A percentile compares a stretch with the other conserved stretches of the same genome.
Conservation (phyloP, 2,113 vertebrate genomes). For the Macquaria australasica region DNA sequence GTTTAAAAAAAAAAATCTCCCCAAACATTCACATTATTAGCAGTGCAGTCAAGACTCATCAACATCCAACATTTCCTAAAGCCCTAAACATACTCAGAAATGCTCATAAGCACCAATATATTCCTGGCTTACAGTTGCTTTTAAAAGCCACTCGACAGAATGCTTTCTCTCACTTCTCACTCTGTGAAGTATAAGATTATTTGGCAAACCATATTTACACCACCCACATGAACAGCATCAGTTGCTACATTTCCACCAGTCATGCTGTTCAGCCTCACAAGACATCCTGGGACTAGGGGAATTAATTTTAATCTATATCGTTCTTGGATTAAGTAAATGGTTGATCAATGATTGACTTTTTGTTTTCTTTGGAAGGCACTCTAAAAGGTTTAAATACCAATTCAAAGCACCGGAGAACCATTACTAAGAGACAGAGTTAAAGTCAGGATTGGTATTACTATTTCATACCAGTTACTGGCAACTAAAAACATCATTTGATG, state of each 20-base stretch:
- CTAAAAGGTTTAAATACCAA: neutral
- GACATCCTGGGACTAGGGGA: conserved; percentile 20
- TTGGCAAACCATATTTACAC: conserved; percentile 59
- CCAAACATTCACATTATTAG: conserved; percentile 5
- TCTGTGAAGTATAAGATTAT: conserved; percentile 58
- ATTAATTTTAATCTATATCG: conserved; percentile 11
- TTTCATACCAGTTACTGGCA: neutral
- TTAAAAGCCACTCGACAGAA: conserved; percentile 39
- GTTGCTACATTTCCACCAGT: conserved; percentile 55
- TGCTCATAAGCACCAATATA: neutral
- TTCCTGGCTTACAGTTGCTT: conserved; percentile 7
- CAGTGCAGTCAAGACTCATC: neutral
- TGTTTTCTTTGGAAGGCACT: neutral
- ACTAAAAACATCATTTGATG: neutral
- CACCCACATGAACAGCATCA: conserved; percentile 65
- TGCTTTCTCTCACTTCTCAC: conserved; percentile 51
- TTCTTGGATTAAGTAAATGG: conserved; percentile 29
- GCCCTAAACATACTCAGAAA: conserved; percentile 1
- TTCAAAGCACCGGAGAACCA: conserved; percentile 11
- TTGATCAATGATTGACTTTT: conserved; percentile 27
- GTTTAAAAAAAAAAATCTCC: neutral
- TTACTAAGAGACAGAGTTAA: neutral
- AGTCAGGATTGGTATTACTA: neutral
- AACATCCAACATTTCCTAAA: conserved; percentile 20
- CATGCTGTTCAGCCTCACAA: conserved; percentile 41